These are phyloP conservation scores for Sylvietta virens DNA, from an alignment of 2,113 vertebrate genomes.

Conservation along the genomic window DNA sequence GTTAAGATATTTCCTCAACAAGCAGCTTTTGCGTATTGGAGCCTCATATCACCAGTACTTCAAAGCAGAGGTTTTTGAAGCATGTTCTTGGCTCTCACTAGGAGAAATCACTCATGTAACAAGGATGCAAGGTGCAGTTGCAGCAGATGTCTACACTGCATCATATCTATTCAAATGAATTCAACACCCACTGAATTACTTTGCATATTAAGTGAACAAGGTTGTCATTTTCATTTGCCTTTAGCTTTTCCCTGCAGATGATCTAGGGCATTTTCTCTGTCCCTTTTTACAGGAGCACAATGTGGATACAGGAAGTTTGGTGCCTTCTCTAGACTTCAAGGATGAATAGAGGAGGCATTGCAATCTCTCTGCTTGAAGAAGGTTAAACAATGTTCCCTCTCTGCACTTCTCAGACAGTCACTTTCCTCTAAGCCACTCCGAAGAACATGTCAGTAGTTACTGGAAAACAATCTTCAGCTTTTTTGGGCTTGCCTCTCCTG, in stretches of 20 bases:
- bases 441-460: background rate
- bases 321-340: background rate
- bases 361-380: background rate
- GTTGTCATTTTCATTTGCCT: conserved; percentile 28
- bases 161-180: conserved; percentile 57
- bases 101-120: conserved; percentile 57
- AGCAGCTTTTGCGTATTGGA: background rate
- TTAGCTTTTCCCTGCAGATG: background rate
- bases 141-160: conserved; percentile 31
- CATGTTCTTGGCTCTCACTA: conserved; percentile 44
- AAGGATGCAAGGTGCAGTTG: conserved; percentile 40
- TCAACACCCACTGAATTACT: conserved; percentile 28
- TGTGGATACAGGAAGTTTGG: background rate
- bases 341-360: background rate
- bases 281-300: background rate
- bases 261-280: background rate
- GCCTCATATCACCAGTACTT: conserved; percentile 24
- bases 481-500: background rate
- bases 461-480: background rate
- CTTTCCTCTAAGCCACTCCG: background rate
- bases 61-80: conserved; percentile 53
- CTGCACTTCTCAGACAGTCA: background rate
- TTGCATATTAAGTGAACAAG: conserved; percentile 40
- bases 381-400: background rate
- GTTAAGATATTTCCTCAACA: conserved; percentile 47